Evolutionary conservation across 2,888 invertebrate genomes (phyloP), one percentile per base, ranked within the genome.

Genomic region (Elegia similella): DNA sequence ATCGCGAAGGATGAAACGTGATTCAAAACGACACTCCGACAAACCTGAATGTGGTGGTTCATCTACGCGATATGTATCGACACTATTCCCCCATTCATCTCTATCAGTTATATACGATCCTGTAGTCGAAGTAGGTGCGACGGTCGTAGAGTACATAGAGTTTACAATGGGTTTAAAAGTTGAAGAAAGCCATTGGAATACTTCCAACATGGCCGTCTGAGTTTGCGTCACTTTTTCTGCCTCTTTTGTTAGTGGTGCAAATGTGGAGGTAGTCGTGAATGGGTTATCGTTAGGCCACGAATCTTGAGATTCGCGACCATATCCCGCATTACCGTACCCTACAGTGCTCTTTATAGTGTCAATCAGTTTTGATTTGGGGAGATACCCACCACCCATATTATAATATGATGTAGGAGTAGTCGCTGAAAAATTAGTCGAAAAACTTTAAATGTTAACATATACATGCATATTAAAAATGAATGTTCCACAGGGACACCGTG

Each of bases 41-140:
- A 82, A 91, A 88, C 91, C 91, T 91, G 91, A 84, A 79, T 91
- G 91, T 67, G 91, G 91, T 70, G 91, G 91, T 85, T 91, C 91
- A 77, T 91, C 91, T 76, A 91, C 90, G 62, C 91, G 91, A 78
- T 91, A 91, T 63, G 84, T 88, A 78, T 89, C 88, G 62, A 90
- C 78, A 78, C 76, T 86, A 86, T 88, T 89, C 61, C 85, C 88
- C 90, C 90, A 91, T 64, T 88, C 89, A 63, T 90, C 89, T 82
- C 72, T 88, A 78, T 84, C 83, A 65, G 84, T 82, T 60, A 80
- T 69, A 62, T 76, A 80, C 60, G 84, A 80, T 75, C 79, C 84
- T 56, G 86, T 67, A 58, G 83, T 78, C 55, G 85, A 79, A 52
- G 76, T 74, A 56, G 82, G 78, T 66, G 80, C 74, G 70, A 82